Percentiles rank a stretch among this genome's conserved stretches.
Evolutionary conservation across 2,888 invertebrate genomes (phyloP).

Genomic region (Ecdyonurus torrentis): DNA sequence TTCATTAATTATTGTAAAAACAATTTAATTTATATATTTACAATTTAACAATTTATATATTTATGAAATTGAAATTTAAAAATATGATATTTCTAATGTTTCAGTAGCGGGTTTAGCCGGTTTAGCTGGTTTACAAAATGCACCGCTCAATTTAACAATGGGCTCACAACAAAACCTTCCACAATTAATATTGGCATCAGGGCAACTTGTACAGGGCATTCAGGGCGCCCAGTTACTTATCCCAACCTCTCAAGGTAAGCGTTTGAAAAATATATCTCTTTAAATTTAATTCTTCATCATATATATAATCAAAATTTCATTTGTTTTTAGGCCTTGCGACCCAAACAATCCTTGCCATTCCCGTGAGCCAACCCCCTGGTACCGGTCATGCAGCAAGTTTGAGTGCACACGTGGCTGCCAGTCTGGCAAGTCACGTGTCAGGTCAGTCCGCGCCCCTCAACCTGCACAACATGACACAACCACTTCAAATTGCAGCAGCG

Average conservation of each 20-base stretch:
- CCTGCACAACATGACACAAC: conserved; percentile 57
- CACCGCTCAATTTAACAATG: conserved; percentile 69
- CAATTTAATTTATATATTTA: not conserved
- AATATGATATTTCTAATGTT: no score
- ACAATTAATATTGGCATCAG: conserved; percentile 78
- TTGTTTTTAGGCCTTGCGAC: conserved; percentile 64
- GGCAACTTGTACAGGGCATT: conserved; percentile 81
- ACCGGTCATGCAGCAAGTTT: no score
- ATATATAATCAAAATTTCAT: conserved; percentile 5
- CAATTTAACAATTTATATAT: not conserved
- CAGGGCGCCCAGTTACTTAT: conserved; percentile 88
- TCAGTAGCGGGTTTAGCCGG: conserved; percentile 21
- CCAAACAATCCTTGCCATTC: conserved; percentile 90
- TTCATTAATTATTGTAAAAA: not conserved
- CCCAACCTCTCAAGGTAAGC: conserved; percentile 80
- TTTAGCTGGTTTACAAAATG: conserved; percentile 44
- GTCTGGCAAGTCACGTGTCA: conserved; percentile 70
- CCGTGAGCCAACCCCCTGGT: conserved; percentile 72
- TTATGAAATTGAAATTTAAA: not conserved
- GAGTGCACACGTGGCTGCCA: conserved; percentile 61
- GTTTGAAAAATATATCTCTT: not conserved
- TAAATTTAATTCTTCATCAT: no score
- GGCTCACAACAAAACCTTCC: conserved; percentile 39
- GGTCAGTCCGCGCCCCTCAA: conserved; percentile 69
- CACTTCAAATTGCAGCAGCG: conserved; percentile 17